Base-by-base conservation (phyloP, 2,797 vertebrate genomes). In the Amblyraja radiata region DNA sequence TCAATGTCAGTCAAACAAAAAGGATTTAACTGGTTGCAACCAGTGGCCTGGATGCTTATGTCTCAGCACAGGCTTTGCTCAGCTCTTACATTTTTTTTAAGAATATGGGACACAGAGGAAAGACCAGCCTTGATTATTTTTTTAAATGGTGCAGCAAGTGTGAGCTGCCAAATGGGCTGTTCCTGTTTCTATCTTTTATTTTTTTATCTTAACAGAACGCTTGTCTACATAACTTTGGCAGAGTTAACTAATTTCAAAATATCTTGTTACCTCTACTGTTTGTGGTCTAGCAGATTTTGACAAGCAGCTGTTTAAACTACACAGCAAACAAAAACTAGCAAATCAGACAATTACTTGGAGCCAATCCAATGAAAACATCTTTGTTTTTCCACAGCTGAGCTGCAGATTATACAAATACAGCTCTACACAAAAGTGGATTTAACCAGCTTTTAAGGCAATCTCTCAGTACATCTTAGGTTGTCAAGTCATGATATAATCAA, bases 291-390 rank as follows among this genome's bases (percentile, higher is more conserved):
- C 61, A 88, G 84, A 88, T 68, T 68, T 88, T 88, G 84, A 88
- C 84, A 68, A 65, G 84, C 84, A 88, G 61, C 84, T 88, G 63
- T 88, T 88, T 88, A 88, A 88, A 88, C 61, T 68, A 54, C 61
- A 88, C 8, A 88, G 58, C 58, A 88, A 88, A 88, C 61, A 68
- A 88, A 88, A 88, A 32, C n/a, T 16, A 63, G n/a, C 61, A 88
- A 88, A 68, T 88, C 63, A n/a, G 14, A 88, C 84, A 88, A 68
- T 88, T 88, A 88, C 84, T 88, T 88, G 84, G 84, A 88, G n/a
- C 16, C 84, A 16, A 32, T 68, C 63, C 84, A 86, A 86, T 65
- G 58, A 88, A 88, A 88, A 88, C 18, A 58, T 11, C 83, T 86
- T 84, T 68, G 84, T 68, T 88, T 88, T 88, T 88, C 16, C 84